Conservation (phyloP, 2,797 vertebrate genomes). For the Amniataba percoides region DNA sequence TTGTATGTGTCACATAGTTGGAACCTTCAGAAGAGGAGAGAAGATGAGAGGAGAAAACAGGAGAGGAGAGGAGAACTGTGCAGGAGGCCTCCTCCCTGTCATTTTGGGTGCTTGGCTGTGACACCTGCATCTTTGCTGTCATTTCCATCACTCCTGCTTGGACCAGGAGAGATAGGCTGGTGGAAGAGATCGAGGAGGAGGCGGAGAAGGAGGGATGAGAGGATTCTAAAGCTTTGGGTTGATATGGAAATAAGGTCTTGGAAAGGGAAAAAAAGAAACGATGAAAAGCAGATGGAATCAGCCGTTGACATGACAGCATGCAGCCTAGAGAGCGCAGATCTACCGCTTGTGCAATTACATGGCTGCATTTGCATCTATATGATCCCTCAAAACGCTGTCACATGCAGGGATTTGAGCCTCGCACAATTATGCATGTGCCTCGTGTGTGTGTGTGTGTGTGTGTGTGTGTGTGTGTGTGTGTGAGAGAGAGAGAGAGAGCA, state of each 20-base stretch:
- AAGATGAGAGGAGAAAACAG: constrained; percentile 13
- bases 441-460: constrained; percentile 23
- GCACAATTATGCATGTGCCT: constrained; percentile 30
- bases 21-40: constrained; percentile 26
- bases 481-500: too few relatives aligned
- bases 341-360: constrained; percentile 77
- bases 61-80: constrained; percentile 18
- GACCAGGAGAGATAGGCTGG: constrained; percentile 54
- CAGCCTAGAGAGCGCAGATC: constrained; percentile 68
- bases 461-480: constrained; percentile 13
- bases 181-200: constrained; percentile 41
- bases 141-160: constrained; percentile 58
- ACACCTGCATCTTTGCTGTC: constrained; percentile 67
- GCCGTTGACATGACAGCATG: constrained; percentile 75
- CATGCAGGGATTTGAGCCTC: constrained; percentile 63
- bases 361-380: constrained; percentile 82
- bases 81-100: constrained; percentile 57
- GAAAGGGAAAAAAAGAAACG: constrained; percentile 38
- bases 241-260: constrained; percentile 77
- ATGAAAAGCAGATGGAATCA: constrained; percentile 78
- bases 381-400: constrained; percentile 82
- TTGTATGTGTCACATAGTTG: constrained; percentile 35
- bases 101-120: constrained; percentile 51
- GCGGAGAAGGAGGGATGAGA: constrained; percentile 58
- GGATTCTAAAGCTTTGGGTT: constrained; percentile 69